Base-by-base conservation (phyloP, 2,797 vertebrate species). In the Amphiprion clarkii region DNA sequence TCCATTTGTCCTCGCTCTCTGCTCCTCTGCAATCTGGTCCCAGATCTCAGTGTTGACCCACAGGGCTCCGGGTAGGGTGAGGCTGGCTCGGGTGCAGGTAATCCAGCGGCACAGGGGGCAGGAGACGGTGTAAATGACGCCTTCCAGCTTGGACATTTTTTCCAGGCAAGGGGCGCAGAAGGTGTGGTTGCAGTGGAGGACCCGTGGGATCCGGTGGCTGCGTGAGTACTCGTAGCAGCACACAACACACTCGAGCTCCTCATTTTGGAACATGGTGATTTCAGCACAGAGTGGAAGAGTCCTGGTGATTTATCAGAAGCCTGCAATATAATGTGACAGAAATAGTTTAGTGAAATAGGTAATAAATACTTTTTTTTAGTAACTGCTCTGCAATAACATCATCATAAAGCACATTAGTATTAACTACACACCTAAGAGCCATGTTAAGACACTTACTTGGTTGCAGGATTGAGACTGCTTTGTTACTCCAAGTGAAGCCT, bases 81-180 rank as follows among this genome's bases (percentile, higher is more conserved):
- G 57, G 21, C 40, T 78, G 73, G 73, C 70, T 0, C 0, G 56
- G n/a, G 84, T 83, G 78, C 91, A 93, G 25, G 93, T 93, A 6
- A 87, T 82, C 86, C 88, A 90, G 67, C 92, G 92, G 64, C 93
- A 95, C 53, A 95, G 36, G 0, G 93, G 94, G 67, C 94, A 95
- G 44, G 59, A 42, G 7, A 92, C 57, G 0, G 62, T 83, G 63
- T 64, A 31, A 51, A 91, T 0, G 11, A 3, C 2, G 0, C 68
- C 76, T 0, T 66, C 2, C n/a, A 7, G 1, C 16, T 3, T 27
- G 56, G 75, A 72, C 67, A 94, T 31, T 5, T 25, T 66, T 66
- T 89, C 58, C 68, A 94, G 68, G 49, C 94, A 95, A 1, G 17
- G 17, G 0, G 69, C 33, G 40, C 94, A 95, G 82, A 94, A 93